Percentiles rank a stretch among this genome's conserved stretches.
Conservation (phyloP, 2,113 vertebrate genomes). For the Myodes glareolus region DNA sequence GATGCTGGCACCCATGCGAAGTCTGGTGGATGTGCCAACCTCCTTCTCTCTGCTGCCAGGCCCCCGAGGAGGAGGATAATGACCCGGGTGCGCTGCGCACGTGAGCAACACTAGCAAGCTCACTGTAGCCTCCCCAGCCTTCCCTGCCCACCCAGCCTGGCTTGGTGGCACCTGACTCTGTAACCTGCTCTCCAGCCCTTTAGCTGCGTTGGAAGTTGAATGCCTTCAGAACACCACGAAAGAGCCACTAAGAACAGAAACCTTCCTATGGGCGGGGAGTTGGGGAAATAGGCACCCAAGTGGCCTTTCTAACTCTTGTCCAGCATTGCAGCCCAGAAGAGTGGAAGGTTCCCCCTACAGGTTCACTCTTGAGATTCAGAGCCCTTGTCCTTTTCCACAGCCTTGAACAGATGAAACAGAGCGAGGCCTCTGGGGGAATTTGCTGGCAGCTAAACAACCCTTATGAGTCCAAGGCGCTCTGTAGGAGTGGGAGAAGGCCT, state of each 20-base stretch:
- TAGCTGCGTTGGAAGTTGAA: constrained; percentile 31
- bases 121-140: neutral
- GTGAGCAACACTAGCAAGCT: neutral
- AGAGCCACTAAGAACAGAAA: neutral
- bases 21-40: constrained; percentile 31
- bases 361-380: neutral
- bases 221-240: neutral
- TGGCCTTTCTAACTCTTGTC: constrained; percentile 62
- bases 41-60: constrained; percentile 38
- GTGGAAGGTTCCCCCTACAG: neutral
- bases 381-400: neutral
- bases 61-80: neutral
- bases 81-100: neutral
- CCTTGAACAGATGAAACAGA: neutral
- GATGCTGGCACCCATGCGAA: neutral
- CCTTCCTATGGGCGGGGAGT: constrained; percentile 29
- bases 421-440: neutral
- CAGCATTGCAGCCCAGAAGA: neutral
- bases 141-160: neutral
- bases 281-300: constrained; percentile 51
- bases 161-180: neutral
- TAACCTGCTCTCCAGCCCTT: neutral
- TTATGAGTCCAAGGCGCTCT: neutral
- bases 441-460: neutral
- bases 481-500: neutral